Base-by-base conservation (phyloP, 2,888 invertebrate genomes). In the Polyploca ridens region DNA sequence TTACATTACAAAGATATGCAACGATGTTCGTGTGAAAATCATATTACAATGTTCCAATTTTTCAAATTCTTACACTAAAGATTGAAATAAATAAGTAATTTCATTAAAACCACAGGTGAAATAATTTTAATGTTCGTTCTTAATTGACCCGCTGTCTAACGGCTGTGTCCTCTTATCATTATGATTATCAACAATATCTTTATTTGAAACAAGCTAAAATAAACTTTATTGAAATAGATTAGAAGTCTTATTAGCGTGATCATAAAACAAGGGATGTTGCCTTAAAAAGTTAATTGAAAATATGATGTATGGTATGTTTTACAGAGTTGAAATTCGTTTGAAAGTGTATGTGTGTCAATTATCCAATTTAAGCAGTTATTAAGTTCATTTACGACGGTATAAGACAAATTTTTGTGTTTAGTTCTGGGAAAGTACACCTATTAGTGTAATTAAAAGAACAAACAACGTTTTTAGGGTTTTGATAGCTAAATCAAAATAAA, bases 101-200 rank as follows among this genome's bases (percentile, higher is more conserved):
- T 61, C 41, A 61, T 44, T 19, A 70, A 68, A 58, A 69, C 41
- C 13, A 41, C 76, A 76, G 76, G 73, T 76, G 74, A 74, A 74
- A 75, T 74, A 76, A 74, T 69, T 75, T 76, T 73, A 77, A 78
- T 72, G 76, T 72, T 68, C 68, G 65, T 41, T 68, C 72, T 75
- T 75, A 79, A 79, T 78, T 77, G 76, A 76, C 73, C 64, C 62
- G 63, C 68, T 68, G 69, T 73, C 76, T 77, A 77, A 77, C 75
- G 73, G 74, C 68, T 64, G 62, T 41, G 41, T 54, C 54, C 65
- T 65, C 67, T 78, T 78, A 79, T 79, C 77, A 73, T 62, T 66
- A 72, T 72, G 70, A 77, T 74, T 72, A 78, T 76, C 74, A 74
- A 75, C 69, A 73, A 72, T 63, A 72, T 69, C 71, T 1, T 16